Base-by-base conservation (phyloP, 92 coral and sea anemone genomes). In the Zoanthus solanderi region DNA sequence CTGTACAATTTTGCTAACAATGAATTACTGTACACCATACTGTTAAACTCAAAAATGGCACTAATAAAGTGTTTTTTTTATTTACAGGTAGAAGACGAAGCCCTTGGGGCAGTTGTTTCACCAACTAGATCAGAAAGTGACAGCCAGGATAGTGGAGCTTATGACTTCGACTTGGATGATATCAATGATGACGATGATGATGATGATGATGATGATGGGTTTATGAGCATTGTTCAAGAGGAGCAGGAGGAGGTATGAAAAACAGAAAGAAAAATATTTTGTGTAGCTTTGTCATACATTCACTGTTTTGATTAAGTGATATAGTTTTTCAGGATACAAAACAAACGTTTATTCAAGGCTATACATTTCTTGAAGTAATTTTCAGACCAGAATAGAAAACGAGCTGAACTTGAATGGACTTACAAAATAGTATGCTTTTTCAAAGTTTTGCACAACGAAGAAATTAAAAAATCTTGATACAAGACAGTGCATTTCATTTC, bases 201-300 rank as follows among this genome's bases (percentile, higher is more conserved):
- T 80, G 23, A 23, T 23, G 23, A 23, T 23, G 42, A 37, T 37
- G 99, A 96, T 83, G 99, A 97, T 90, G 98, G 99, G 28, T 97
- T 97, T 79, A 94, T 97, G 87, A 96, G 93, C 90, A 78, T 95
- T 15, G 93, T 93, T 7, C 88, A 94, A 75, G 92, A 87, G 78
- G 97, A 95, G 58, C 94, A 94, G 42, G 91, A 87, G 29, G 88
- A 94, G 86, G 98, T 93, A 84, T 37, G 29, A 44, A 52, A 42
- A 74, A 54, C 42, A 37, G 42, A 37, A 2, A 9, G 65, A 73
- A 53, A 7, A 23, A 30, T 11, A 17, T 30, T 42, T 31, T 61
- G 7, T 67, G 37, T 7, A 28, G 12, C 72, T 28, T 4, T 10
- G 18, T 67, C 5, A 6, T 7, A n/a, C 6, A 28, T 6, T 67